Base-by-base conservation (phyloP, 2,113 vertebrate genomes). In the Malurus cyaneus region DNA sequence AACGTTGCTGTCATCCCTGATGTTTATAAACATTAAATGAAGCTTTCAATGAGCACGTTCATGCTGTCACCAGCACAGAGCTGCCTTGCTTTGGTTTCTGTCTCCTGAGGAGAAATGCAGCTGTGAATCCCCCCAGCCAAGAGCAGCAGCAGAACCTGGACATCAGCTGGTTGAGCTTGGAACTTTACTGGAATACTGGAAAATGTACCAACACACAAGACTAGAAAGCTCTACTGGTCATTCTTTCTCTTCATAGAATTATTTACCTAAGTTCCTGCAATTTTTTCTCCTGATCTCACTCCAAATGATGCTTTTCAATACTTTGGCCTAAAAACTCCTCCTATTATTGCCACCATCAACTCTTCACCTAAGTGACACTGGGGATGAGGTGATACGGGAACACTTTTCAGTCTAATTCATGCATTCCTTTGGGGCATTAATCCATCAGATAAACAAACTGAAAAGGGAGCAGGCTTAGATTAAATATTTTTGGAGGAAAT, bases 321-420 rank as follows among this genome's bases (percentile, higher is more conserved):
- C 11, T 77, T 53, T 9, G 32, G 39, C 12, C n/a, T 47, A 32
- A 47, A 74, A 76, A 1, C 15, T 64, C 42, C 65, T 81, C 8
- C 21, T 50, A 1, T 47, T 41, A 56, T 3, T 67, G 23, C 8
- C 24, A 15, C 28, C 25, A 44, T 65, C 31, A 69, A n/a, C 11
- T 12, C 42, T 49, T 69, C 21, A 60, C 39, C 11, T 24, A 41
- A 91, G 66, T 34, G 54, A 54, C 9, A 26, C 0, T 2, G 20
- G 39, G 8, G 32, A 83, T 0, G 0, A 78, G 42, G 44, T n/a
- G 34, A 54, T 10, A 46, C 0, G 4, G n/a, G 36, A 79, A 79
- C 42, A 53, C 18, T 57, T 36, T 49, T 46, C 76, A 26, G 7
- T 5, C 14, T 20, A n/a, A 26, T 8, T 28, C 53, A 60, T 79